Percentiles rank a stretch among this genome's conserved stretches.
These are phyloP conservation scores for Diachasmimorpha longicaudata DNA, from an alignment of 1,140 invertebrate species.

Conservation along the genomic window DNA sequence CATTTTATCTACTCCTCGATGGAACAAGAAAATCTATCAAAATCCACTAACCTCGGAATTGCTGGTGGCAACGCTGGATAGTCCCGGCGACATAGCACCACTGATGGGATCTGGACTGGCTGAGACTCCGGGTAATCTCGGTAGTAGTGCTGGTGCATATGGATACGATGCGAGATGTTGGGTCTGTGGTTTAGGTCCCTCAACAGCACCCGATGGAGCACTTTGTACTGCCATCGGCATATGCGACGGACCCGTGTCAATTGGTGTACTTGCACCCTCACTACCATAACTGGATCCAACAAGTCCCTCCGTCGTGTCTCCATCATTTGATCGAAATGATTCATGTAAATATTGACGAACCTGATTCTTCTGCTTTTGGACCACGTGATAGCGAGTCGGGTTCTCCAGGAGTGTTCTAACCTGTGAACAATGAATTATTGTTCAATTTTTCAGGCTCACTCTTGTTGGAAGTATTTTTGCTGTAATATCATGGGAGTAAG, in stretches of 20 bases:
- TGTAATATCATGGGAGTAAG: neutral
- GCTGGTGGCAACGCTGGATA: conserved; percentile 76
- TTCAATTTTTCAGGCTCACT: too few relatives aligned
- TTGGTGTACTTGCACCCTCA: conserved; percentile 37
- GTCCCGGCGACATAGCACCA: conserved; percentile 71
- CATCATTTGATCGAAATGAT: conserved; percentile 64
- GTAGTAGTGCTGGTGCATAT: conserved; percentile 39
- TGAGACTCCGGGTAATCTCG: conserved; percentile 45
- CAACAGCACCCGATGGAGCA: conserved; percentile 48
- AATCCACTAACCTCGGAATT: conserved; percentile 72
- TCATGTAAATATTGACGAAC: conserved; percentile 84
- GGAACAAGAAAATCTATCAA: neutral
- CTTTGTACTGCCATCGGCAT: conserved; percentile 53
- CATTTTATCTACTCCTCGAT: too few relatives aligned
- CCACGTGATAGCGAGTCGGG: conserved; percentile 89
- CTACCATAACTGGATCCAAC: conserved; percentile 25
- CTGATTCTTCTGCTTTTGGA: conserved; percentile 88
- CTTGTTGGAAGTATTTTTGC: neutral
- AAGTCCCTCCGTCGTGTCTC: conserved; percentile 23
- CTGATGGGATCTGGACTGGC: conserved; percentile 65
- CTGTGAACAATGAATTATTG: conserved; percentile 52
- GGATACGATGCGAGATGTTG: conserved; percentile 56
- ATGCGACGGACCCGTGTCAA: conserved; percentile 37
- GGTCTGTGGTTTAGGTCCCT: conserved; percentile 49
- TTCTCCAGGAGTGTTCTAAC: conserved; percentile 86